Percentiles rank a stretch among this genome's conserved stretches.
These are phyloP conservation scores for Bambusicola thoracicus DNA, from an alignment of 2,113 vertebrate species.

Conservation along the genomic window DNA sequence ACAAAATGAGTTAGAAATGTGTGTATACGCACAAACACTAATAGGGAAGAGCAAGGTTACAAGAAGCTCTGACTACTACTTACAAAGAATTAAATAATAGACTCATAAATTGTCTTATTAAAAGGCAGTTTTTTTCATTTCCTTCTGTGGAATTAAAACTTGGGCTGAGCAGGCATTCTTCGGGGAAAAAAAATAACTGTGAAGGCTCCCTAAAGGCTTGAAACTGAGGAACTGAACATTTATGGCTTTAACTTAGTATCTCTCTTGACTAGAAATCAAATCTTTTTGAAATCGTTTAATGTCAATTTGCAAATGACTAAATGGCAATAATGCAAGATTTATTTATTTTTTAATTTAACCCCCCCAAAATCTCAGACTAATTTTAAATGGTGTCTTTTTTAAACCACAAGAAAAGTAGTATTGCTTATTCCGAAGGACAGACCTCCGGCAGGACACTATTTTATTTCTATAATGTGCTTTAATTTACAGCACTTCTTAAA, in stretches of 20 bases:
- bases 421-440: not conserved
- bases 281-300: not conserved
- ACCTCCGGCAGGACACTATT: not conserved
- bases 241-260: not conserved
- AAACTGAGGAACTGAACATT: not conserved
- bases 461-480: not conserved
- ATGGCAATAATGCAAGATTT: not conserved
- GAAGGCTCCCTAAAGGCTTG: not conserved
- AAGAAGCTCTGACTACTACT: not conserved
- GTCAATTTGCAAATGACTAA: not conserved
- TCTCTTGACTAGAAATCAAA: not conserved
- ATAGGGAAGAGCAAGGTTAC: not conserved
- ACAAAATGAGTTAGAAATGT: not conserved
- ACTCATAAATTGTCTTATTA: not conserved
- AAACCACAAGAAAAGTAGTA: not conserved
- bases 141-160: not conserved
- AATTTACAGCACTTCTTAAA: not conserved
- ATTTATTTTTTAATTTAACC: not conserved
- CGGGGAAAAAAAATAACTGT: not conserved
- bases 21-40: not conserved
- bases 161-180: not conserved
- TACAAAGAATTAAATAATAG: not conserved
- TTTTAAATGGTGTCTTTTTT: not conserved
- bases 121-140: not conserved
- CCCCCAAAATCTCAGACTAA: accelerated